A percentile compares a stretch with the other conserved stretches of the same genome.
These are phyloP conservation scores for Neuroscelio doddi DNA, from an alignment of 2,888 invertebrate genomes.

Conservation along the genomic window DNA sequence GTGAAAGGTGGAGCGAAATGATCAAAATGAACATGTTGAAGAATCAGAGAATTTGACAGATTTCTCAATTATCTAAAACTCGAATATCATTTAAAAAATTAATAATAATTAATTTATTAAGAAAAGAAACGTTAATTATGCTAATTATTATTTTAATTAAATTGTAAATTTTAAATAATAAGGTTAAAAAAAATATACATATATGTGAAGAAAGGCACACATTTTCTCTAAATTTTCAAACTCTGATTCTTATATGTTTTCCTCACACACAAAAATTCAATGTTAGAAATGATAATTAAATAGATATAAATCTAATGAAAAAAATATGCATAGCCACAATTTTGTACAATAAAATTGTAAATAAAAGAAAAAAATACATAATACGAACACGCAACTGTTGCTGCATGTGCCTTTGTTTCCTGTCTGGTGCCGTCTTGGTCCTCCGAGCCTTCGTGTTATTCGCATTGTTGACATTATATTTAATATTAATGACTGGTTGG, in stretches of 20 bases:
- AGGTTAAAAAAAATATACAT: constrained; percentile 16
- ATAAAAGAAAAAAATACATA: constrained; percentile 56
- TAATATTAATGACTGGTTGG: constrained; percentile 64
- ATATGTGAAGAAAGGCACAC: too few relatives aligned
- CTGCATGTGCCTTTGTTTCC: constrained; percentile 68
- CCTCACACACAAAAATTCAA: too few relatives aligned
- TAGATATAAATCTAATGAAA: constrained; percentile 29
- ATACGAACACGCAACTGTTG: constrained; percentile 50
- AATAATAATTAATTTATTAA: too few relatives aligned
- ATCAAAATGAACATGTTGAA: constrained; percentile 10
- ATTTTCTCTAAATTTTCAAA: too few relatives aligned
- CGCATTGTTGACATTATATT: constrained; percentile 24
- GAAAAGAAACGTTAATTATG: too few relatives aligned
- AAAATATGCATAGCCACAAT: constrained; percentile 28
- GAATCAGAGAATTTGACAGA: too few relatives aligned
- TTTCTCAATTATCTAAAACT: too few relatives aligned
- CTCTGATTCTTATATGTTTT: too few relatives aligned
- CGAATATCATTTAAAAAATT: too few relatives aligned
- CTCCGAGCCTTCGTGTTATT: constrained; percentile 53
- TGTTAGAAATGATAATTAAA: constrained; percentile 5
- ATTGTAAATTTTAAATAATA: too few relatives aligned
- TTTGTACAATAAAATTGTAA: constrained; percentile 64
- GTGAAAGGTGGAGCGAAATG: too few relatives aligned
- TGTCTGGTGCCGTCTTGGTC: constrained; percentile 60
- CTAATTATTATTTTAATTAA: too few relatives aligned